Base-by-base conservation (phyloP, 2,797 vertebrate genomes). In the Gymnopithys bicolor region DNA sequence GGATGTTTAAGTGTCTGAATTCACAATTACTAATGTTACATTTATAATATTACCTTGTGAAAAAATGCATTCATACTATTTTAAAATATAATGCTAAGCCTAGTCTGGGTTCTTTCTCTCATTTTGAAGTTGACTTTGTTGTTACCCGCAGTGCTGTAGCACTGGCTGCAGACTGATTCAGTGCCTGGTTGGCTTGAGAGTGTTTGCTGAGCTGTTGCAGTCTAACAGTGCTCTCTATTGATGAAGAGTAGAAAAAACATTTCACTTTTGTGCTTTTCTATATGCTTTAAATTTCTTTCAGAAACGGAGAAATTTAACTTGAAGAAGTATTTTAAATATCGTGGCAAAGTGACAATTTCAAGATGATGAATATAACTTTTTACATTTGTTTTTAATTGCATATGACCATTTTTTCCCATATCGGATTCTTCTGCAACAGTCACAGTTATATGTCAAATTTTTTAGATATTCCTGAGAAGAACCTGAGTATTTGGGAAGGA, bases 151-250 rank as follows among this genome's bases (percentile, higher is more conserved):
- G 19, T 51, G 45, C 27, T 27, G 46, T 43, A 24, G 49, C 2
- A 10, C 81, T 11, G 66, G 8, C 33, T 90, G 89, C 67, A 56
- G 48, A 5, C 7, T 8, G 28, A 46, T 52, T 77, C 73, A 5
- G 45, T 37, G 28, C 4, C 7, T 59, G 46, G 7, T 7, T 49
- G 13, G 11, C 24, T 90, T 70, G 23, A 51, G 21, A 63, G 14
- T 35, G 3, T 13, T 64, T 70, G 28, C 33, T 17, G 43, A 88
- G 68, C 8, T 85, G 80, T 23, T 63, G 37, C 63, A 96, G 82
- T 97, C 90, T 95, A 84, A 96, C 93, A 96, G 97, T 92, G 95
- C 97, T 80, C 97, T 97, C 98, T 98, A 79, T 95, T 96, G 98
- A 84, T 66, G 28, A 41, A 55, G 5, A 84, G n/a, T 48, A 96